Conservation (phyloP, 2,888 invertebrate genomes). For the Drosophila atripex region DNA sequence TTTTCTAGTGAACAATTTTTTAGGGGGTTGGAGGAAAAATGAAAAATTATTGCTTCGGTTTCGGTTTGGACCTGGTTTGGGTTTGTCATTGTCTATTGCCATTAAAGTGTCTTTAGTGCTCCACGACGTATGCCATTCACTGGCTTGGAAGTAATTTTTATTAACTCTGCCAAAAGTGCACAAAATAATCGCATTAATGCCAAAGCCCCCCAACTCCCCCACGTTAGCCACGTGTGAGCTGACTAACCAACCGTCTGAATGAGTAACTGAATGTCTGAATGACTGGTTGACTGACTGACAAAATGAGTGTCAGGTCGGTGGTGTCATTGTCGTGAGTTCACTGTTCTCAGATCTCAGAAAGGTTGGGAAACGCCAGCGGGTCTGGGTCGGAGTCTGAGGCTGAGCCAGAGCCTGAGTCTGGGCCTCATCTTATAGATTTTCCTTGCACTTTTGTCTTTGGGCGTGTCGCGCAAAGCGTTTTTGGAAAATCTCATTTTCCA, state of each 20-base stretch:
- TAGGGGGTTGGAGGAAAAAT: slow-evolving; percentile 15
- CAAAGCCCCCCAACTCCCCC: slow-evolving; percentile 19
- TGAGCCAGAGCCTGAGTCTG: neutral
- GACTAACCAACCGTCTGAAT: slow-evolving; percentile 34
- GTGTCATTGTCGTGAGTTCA: slow-evolving; percentile 68
- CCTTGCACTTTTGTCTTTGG: slow-evolving; percentile 68
- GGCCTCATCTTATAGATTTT: slow-evolving; percentile 33
- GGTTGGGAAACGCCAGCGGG: slow-evolving; percentile 64
- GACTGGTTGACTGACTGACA: slow-evolving; percentile 25
- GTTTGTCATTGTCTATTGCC: slow-evolving; percentile 68
- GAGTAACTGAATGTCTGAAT: slow-evolving; percentile 37
- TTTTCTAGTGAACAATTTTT: neutral
- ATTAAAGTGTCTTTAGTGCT: slow-evolving; percentile 77
- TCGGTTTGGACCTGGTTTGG: slow-evolving; percentile 32
- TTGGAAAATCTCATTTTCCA: slow-evolving; percentile 69
- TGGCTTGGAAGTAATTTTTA: slow-evolving; percentile 81
- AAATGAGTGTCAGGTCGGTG: slow-evolving; percentile 47
- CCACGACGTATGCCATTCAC: slow-evolving; percentile 71
- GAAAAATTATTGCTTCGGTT: slow-evolving; percentile 62
- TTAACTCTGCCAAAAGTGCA: slow-evolving; percentile 80
- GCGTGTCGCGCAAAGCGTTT: slow-evolving; percentile 59
- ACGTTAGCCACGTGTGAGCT: slow-evolving; percentile 65
- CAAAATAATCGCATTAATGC: slow-evolving; percentile 79
- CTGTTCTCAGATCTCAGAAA: slow-evolving; percentile 30
- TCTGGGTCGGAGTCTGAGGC: neutral